phyloP scores from a whole-genome alignment of 2,888 invertebrate species.

The Phlogophora meticulosa region DNA sequence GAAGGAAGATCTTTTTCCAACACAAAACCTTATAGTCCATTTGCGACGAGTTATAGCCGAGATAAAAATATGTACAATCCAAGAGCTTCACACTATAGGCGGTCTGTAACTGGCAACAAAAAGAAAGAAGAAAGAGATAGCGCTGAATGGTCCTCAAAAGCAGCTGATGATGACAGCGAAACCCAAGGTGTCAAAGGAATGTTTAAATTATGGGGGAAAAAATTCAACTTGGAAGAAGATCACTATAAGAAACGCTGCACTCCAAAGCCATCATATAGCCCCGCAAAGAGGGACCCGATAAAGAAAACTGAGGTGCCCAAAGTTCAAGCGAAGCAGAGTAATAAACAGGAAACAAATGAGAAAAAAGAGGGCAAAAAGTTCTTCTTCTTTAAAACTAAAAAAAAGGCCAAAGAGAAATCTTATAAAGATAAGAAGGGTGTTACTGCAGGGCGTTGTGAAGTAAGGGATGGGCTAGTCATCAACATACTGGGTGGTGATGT shows the following conservation, averaged over 20 bases:
- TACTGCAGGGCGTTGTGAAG: conserved; percentile 82
- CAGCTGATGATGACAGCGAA: conserved; percentile 71
- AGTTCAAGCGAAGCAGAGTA: conserved; percentile 2
- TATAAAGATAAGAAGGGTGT: conserved; percentile 77
- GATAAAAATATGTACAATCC: conserved; percentile 55
- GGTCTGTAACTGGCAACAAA: conserved; percentile 51
- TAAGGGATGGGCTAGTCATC: conserved; percentile 78
- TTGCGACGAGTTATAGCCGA: conserved; percentile 34
- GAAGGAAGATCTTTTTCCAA: conserved; percentile 78
- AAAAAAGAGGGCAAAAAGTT: conserved; percentile 73
- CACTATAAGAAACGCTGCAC: conserved; percentile 58
- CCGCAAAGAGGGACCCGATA: conserved; percentile 53
- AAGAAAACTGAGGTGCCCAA: conserved; percentile 47
- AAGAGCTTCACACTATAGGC: conserved; percentile 51
- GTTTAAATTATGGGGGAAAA: conserved; percentile 85
- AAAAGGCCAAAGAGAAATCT: conserved; percentile 70
- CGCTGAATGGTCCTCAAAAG: conserved; percentile 59
- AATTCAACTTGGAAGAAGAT: conserved; percentile 80
- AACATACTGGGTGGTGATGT: conserved; percentile 69
- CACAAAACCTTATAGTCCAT: conserved; percentile 72
- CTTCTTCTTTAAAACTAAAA: conserved; percentile 82
- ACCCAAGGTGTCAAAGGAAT: conserved; percentile 79
- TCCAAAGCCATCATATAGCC: conserved; percentile 59
- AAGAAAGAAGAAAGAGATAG: conserved; percentile 65
- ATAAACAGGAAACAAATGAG: conserved; percentile 69